phyloP scores from a whole-genome alignment of 2,888 invertebrate genomes.

The Lycophotia porphyrea region DNA sequence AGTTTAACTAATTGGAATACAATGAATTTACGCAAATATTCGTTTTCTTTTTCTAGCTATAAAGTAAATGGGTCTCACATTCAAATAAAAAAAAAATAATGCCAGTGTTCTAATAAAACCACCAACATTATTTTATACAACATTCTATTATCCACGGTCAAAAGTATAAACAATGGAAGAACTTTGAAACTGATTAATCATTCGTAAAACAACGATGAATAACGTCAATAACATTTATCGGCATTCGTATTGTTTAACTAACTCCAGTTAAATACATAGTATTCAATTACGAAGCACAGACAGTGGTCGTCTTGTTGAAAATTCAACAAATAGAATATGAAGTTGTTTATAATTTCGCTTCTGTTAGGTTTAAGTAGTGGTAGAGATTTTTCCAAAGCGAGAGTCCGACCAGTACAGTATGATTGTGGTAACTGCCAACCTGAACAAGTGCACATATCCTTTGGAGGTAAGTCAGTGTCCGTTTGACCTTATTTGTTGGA shows the following conservation, averaged over 20 bases:
- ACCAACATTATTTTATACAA: not conserved
- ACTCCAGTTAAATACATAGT: constrained; percentile 26
- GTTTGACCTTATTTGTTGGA: constrained; percentile 19
- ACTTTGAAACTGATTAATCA: constrained; percentile 23
- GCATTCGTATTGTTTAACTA: not conserved
- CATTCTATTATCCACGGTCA: not conserved
- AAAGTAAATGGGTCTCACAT: constrained; percentile 10
- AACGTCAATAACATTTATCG: constrained; percentile 8
- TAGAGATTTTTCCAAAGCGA: constrained; percentile 18
- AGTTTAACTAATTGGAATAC: constrained; percentile 8
- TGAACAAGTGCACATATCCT: constrained; percentile 50
- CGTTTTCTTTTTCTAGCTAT: not conserved
- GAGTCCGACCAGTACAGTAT: not conserved
- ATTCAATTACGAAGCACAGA: constrained; percentile 8
- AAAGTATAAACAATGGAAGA: constrained; percentile 1
- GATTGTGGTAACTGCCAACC: constrained; percentile 50
- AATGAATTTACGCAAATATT: constrained; percentile 3
- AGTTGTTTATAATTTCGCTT: constrained; percentile 45
- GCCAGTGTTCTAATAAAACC: not conserved
- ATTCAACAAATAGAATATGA: constrained; percentile 35
- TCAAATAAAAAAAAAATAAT: not conserved
- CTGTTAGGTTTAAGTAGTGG: constrained; percentile 43
- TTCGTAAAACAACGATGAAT: constrained; percentile 3
- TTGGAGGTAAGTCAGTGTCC: constrained; percentile 36
- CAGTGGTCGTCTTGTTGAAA: constrained; percentile 3